Evolutionary conservation across 1,140 invertebrate genomes (phyloP).

Genomic region (Contarinia nasturtii): DNA sequence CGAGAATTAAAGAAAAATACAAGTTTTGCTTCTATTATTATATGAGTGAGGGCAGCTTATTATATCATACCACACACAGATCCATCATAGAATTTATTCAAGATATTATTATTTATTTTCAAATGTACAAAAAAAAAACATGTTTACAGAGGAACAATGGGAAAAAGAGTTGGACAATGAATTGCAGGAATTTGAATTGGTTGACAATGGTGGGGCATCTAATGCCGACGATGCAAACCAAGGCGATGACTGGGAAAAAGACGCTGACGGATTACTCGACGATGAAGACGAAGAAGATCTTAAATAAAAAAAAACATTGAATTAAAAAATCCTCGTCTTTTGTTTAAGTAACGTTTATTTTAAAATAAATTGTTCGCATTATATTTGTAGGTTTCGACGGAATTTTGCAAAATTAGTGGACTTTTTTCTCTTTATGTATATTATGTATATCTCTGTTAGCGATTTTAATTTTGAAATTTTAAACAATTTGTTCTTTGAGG

Average conservation of each 20-base stretch:
- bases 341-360: too few relatives aligned
- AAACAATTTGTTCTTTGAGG: too few relatives aligned
- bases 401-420: too few relatives aligned
- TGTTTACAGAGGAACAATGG: constrained; percentile 63
- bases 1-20: not conserved
- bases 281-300: not conserved
- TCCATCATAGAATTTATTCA: not conserved
- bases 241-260: not conserved
- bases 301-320: too few relatives aligned
- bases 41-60: not conserved
- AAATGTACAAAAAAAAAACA: not conserved
- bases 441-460: too few relatives aligned
- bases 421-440: too few relatives aligned
- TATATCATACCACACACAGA: not conserved
- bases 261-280: not conserved
- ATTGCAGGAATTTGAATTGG: constrained; percentile 80
- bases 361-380: too few relatives aligned
- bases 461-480: too few relatives aligned
- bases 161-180: constrained; percentile 82
- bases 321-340: too few relatives aligned
- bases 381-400: too few relatives aligned
- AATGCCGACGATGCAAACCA: not conserved
- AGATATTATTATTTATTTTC: not conserved
- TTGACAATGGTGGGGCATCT: constrained; percentile 31
- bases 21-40: not conserved